Conservation (phyloP, 2,888 invertebrate genomes). For the Callinectes sapidus region DNA sequence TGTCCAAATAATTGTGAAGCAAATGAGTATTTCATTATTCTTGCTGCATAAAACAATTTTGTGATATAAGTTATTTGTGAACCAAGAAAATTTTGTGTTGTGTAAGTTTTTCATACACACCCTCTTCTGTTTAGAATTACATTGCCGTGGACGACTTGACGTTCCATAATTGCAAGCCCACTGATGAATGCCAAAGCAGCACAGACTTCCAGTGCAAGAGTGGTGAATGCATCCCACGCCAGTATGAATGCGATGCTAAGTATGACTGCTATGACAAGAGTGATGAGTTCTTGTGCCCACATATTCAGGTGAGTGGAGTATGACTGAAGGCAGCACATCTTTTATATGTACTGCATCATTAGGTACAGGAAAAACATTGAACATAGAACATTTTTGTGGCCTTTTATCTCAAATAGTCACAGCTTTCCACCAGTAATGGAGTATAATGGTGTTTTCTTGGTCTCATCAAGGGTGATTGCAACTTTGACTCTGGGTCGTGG, state of each 20-base stretch:
- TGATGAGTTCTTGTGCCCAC: conserved; percentile 60
- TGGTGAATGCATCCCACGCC: conserved; percentile 51
- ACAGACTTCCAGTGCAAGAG: conserved; percentile 58
- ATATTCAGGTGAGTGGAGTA: conserved; percentile 45
- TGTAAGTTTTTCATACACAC: background rate
- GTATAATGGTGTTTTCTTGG: background rate
- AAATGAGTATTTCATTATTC: background rate
- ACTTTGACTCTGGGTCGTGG: conserved; percentile 60
- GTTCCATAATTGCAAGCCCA: conserved; percentile 44
- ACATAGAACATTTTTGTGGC: background rate
- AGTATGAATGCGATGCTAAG: conserved; percentile 54
- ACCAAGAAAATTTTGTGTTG: background rate
- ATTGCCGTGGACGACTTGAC: conserved; percentile 63
- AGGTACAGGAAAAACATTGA: background rate
- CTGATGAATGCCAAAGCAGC: conserved; percentile 45
- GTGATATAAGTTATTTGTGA: no score
- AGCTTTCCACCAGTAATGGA: background rate
- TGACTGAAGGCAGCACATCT: background rate
- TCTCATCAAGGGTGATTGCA: conserved; percentile 57
- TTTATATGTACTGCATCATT: background rate
- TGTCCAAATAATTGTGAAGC: background rate
- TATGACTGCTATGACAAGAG: conserved; percentile 65
- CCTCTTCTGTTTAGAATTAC: conserved; percentile 43
- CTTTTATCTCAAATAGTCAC: background rate
- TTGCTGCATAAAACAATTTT: background rate